phyloP scores from a whole-genome alignment of 2,797 vertebrate genomes.

The Phalloptychus januarius region DNA sequence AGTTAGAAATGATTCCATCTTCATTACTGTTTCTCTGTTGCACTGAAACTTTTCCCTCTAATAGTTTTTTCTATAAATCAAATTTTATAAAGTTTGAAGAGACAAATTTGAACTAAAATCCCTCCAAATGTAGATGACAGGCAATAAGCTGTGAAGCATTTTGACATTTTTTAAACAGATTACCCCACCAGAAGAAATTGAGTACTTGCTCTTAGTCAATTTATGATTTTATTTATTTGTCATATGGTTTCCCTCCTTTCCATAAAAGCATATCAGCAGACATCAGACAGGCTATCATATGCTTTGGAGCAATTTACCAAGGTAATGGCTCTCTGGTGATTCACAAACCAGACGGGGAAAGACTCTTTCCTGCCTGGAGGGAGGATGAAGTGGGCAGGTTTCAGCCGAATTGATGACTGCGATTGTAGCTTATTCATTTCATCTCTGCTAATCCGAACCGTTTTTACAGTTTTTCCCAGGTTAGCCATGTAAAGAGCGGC shows the following conservation, averaged over 20 bases:
- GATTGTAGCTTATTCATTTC: conserved; percentile 40
- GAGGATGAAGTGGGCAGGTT: conserved; percentile 30
- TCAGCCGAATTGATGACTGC: conserved; percentile 13
- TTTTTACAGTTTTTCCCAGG: conserved; percentile 29
- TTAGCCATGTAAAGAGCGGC: conserved; percentile 25
- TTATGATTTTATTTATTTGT: conserved; percentile 58
- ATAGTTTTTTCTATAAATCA: neutral
- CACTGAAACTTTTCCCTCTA: neutral
- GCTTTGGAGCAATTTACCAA: conserved; percentile 59
- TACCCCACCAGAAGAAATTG: conserved; percentile 13
- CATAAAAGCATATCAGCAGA: conserved; percentile 59
- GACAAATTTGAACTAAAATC: neutral
- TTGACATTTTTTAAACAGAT: conserved; percentile 29
- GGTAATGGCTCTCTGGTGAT: conserved; percentile 60
- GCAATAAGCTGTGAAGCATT: conserved; percentile 16
- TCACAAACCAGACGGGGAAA: conserved; percentile 49
- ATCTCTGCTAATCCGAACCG: conserved; percentile 26
- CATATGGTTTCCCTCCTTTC: conserved; percentile 44
- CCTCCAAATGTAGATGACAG: neutral
- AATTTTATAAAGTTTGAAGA: conserved; percentile 14
- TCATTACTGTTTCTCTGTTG: neutral
- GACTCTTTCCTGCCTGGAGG: conserved; percentile 19
- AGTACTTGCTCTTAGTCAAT: conserved; percentile 25
- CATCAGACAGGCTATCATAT: conserved; percentile 55
- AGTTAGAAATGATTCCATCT: neutral